phyloP scores from a whole-genome alignment of 2,888 invertebrate species.

The Laspeyria flexula region DNA sequence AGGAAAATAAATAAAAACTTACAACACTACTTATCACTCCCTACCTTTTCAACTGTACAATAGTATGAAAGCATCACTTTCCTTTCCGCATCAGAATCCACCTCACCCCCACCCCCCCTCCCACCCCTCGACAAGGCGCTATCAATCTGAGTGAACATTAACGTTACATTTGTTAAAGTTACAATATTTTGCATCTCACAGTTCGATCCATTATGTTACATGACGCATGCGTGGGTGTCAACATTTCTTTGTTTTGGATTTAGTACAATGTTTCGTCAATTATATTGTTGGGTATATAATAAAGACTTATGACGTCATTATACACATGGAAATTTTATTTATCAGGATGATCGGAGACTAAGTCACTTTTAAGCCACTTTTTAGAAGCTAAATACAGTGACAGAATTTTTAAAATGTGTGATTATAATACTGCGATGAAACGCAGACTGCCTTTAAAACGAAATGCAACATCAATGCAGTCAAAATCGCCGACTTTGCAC shows the following conservation, averaged over 20 bases:
- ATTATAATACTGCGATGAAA: no score
- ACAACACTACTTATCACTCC: background rate
- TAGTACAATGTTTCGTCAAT: background rate
- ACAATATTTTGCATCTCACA: slow-evolving; percentile 9
- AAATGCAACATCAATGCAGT: no score
- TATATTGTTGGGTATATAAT: background rate
- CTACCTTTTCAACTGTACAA: background rate
- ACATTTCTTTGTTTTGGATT: background rate
- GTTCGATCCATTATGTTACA: slow-evolving; percentile 11
- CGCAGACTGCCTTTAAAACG: no score
- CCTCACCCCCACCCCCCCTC: background rate
- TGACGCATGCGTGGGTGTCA: background rate
- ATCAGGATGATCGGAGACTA: no score
- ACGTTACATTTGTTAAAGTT: slow-evolving; percentile 14
- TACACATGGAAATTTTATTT: background rate
- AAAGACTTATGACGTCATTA: background rate
- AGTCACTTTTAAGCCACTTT: no score
- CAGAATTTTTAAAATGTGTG: no score
- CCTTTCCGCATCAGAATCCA: background rate
- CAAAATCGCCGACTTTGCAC: no score
- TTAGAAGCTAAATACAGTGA: no score
- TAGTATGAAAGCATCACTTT: background rate
- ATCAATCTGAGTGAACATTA: slow-evolving; percentile 21
- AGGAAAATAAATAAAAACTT: no score
- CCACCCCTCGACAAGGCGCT: background rate